These are phyloP conservation scores for Tenualosa ilisha DNA, from an alignment of 2,797 vertebrate species.

Conservation along the genomic window DNA sequence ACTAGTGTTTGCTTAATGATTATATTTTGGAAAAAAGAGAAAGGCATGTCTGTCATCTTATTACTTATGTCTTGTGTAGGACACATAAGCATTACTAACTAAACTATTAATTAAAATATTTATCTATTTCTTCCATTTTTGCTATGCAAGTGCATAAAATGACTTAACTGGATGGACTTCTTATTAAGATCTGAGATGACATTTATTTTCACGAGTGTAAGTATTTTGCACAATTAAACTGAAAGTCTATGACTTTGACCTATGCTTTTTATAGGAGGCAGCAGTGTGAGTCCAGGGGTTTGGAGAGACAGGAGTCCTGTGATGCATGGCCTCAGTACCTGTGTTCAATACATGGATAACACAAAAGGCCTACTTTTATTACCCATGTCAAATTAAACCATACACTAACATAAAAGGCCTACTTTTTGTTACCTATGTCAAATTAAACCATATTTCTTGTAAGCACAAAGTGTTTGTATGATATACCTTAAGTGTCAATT, in stretches of 20 bases:
- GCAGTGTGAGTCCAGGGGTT: not conserved
- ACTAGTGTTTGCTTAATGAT: conserved; percentile 7
- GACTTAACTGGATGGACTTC: conserved; percentile 14
- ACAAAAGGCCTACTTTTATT: not conserved
- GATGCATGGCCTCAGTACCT: not conserved
- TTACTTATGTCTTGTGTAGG: not conserved
- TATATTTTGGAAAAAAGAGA: not conserved
- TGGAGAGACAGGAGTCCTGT: not conserved
- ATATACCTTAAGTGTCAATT: not conserved
- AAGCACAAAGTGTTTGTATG: conserved; percentile 15
- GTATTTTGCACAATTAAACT: conserved; percentile 4
- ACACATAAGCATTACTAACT: conserved; percentile 3
- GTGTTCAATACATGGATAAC: not conserved
- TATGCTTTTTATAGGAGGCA: not conserved
- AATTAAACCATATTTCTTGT: not conserved
- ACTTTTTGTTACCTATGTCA: not conserved
- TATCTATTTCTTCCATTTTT: not conserved
- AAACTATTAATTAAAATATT: not conserved
- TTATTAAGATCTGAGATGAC: not conserved
- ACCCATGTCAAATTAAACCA: not conserved
- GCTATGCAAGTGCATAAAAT: conserved; percentile 6
- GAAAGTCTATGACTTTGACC: not conserved
- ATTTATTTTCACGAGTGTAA: conserved; percentile 4
- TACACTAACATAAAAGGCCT: not conserved
- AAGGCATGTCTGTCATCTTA: not conserved